phyloP scores from a whole-genome alignment of 2,888 invertebrate genomes.

The Platycheirus rosarum region DNA sequence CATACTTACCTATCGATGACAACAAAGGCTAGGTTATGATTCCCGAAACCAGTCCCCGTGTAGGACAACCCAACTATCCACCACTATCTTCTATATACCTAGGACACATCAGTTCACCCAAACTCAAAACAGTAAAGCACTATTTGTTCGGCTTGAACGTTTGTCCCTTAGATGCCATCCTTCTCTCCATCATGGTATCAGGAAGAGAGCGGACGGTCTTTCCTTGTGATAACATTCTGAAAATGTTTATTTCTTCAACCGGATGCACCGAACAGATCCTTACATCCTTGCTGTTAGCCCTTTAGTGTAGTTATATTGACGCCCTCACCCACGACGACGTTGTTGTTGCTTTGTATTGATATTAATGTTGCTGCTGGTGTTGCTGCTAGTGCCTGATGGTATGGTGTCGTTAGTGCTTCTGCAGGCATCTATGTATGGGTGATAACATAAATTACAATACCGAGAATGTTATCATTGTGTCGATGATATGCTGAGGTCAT shows the following conservation, averaged over 20 bases:
- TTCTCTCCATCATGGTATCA: slow-evolving; percentile 36
- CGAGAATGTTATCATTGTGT: slow-evolving; percentile 72
- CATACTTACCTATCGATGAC: slow-evolving; percentile 26
- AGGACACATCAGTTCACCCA: background rate
- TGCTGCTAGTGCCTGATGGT: slow-evolving; percentile 25
- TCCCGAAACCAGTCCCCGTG: slow-evolving; percentile 18
- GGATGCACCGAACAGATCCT: slow-evolving; percentile 65
- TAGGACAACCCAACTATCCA: background rate
- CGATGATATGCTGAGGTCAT: slow-evolving; percentile 70
- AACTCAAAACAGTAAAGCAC: background rate
- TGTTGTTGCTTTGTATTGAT: slow-evolving; percentile 6
- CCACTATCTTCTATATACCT: no score
- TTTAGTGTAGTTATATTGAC: slow-evolving; percentile 19
- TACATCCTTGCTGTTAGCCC: slow-evolving; percentile 29
- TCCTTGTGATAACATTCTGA: slow-evolving; percentile 57
- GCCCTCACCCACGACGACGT: no score
- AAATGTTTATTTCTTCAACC: slow-evolving; percentile 67
- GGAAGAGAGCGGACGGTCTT: slow-evolving; percentile 48
- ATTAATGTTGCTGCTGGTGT: background rate
- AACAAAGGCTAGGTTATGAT: slow-evolving; percentile 60
- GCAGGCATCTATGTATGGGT: slow-evolving; percentile 61
- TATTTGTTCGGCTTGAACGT: slow-evolving; percentile 39
- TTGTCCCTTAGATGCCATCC: slow-evolving; percentile 44
- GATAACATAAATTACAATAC: slow-evolving; percentile 72
- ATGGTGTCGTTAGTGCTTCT: slow-evolving; percentile 34